phyloP scores from a whole-genome alignment of 2,888 invertebrate genomes.

The Acanthosepion lycidas region DNA sequence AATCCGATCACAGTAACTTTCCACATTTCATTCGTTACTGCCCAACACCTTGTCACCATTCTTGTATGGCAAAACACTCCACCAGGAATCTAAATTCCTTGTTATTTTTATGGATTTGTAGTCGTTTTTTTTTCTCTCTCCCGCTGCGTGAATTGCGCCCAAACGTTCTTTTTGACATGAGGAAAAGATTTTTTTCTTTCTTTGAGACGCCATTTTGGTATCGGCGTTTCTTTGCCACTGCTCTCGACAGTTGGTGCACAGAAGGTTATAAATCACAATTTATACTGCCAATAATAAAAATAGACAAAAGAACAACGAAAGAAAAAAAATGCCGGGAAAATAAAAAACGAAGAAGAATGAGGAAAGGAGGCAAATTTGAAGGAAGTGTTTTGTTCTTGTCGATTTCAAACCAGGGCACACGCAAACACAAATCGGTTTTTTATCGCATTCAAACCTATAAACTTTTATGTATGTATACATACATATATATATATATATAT shows the following conservation, averaged over 20 bases:
- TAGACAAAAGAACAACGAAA: neutral
- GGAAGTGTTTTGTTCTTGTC: neutral
- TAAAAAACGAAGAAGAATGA: no score
- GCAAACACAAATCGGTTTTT: neutral
- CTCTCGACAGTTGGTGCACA: neutral
- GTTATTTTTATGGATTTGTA: neutral
- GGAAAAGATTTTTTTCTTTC: neutral
- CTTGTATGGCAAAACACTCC: slow-evolving; percentile 16
- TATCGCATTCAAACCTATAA: neutral
- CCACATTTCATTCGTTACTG: neutral
- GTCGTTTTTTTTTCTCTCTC: neutral
- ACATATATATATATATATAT: neutral
- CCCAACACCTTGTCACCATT: neutral
- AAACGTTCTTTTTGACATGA: neutral
- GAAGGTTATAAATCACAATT: neutral
- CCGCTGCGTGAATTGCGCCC: neutral
- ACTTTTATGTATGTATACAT: neutral
- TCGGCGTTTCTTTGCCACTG: neutral
- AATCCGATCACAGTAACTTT: neutral
- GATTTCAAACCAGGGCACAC: neutral
- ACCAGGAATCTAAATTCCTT: slow-evolving; percentile 14
- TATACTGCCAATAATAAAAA: slow-evolving; percentile 14
- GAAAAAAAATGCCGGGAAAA: neutral
- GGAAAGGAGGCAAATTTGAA: neutral
- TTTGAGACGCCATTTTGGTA: slow-evolving; percentile 5